Evolutionary conservation across 2,888 invertebrate species (phyloP).

Genomic region (Amphipoea oculea): DNA sequence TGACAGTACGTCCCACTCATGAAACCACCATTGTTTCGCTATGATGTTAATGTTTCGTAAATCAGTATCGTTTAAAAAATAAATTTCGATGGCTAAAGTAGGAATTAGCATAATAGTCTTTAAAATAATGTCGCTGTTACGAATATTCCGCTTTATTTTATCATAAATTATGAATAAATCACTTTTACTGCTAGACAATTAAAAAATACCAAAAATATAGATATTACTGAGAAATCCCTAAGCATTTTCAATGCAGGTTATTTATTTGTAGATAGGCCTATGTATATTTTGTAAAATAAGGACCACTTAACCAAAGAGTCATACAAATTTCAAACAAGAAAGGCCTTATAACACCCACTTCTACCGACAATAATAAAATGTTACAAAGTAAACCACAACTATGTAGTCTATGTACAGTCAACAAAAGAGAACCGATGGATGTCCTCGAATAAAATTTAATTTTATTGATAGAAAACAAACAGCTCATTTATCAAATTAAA

Average conservation of each 20-base stretch:
- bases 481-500: too few species aligned
- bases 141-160: background rate
- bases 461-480: too few species aligned
- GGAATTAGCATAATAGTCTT: slow-evolving; percentile 19
- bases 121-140: slow-evolving; percentile 21
- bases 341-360: background rate
- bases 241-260: background rate
- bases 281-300: background rate
- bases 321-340: slow-evolving; percentile 13
- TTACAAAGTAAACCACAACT: slow-evolving; percentile 9
- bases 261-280: background rate
- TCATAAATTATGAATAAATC: slow-evolving; percentile 32
- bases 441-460: too few species aligned
- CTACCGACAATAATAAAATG: slow-evolving; percentile 18
- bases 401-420: background rate
- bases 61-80: slow-evolving; percentile 8
- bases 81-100: slow-evolving; percentile 2
- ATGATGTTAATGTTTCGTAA: slow-evolving; percentile 2
- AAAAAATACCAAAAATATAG: background rate
- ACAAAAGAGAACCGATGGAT: too few species aligned
- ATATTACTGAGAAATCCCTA: background rate
- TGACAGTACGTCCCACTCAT: slow-evolving; percentile 33
- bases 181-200: background rate
- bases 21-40: slow-evolving; percentile 26
- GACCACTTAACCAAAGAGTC: background rate